Base-by-base conservation (phyloP, 2,888 invertebrate species). In the Taphrorychus bicolor region DNA sequence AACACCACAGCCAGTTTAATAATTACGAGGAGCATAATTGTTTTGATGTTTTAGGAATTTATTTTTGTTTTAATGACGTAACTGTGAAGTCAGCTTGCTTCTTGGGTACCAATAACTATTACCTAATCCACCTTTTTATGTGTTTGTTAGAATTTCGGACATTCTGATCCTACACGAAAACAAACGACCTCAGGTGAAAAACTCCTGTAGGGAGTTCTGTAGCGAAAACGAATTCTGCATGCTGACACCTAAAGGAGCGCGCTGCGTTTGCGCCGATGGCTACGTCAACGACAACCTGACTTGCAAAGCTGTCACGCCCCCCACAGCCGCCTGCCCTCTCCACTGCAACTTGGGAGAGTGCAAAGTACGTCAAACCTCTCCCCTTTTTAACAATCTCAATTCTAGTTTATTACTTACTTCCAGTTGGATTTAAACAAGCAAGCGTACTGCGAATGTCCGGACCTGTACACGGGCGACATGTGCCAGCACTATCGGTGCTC, bases 401-500 rank as follows among this genome's bases (percentile, higher is more conserved):
- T n/a, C n/a, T 45, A 45, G 11, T 16, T 45, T 16, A 45, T 14
- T 45, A 16, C 5, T 14, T 16, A 45, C 17, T 60, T 45, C 17
- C 40, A 68, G 68, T 19, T 68, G 3, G 59, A 59, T 22, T 9
- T 54, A n/a, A 60, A 64, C 17, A 63, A 84, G 73, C 84, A 84
- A 19, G 87, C 85, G 14, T 84, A 86, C 78, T 92, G 92, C 83
- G 80, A 84, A 71, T 92, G 93, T 76, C 84, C 86, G 23, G 82
- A 87, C 0, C 84, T 85, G 53, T 93, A 88, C 80, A 84, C 85
- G 42, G 91, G 93, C 16, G 84, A 85, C 69, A 80, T 84, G 54
- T 93, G 93, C 82, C 87, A 90, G 78, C 85, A 87, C 75, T 89
- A 88, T 79, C 85, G 87, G 61, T 92, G 92, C 77, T 87, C 89